Base-by-base conservation (phyloP, 1,140 invertebrate genomes). In the Adelges cooleyi region DNA sequence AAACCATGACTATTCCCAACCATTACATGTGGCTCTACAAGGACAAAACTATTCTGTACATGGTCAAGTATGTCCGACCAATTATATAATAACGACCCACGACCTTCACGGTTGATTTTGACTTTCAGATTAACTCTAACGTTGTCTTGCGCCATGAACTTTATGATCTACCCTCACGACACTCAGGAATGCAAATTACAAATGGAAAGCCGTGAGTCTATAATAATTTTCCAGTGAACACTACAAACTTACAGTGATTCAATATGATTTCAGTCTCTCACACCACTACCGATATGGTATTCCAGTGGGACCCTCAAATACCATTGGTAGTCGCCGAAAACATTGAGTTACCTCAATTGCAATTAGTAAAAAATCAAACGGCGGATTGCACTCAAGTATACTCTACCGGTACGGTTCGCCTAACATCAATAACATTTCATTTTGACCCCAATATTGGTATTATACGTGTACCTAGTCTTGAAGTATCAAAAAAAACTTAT, bases 1-100 rank as follows among this genome's bases (percentile, higher is more conserved):
- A 92, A 75, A 90, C 89, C 0, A 93, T 93, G 90, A 93, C 89
- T 46, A 90, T 93, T 68, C 90, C 90, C 0, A 93, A 93, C 76
- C 90, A 93, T 72, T 91, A 91, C 69, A 81, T 91, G 69, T 91
- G 89, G 89, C 75, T 90, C 11, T 90, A 90, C 73, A 90, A 89
- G 73, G 87, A 90, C 72, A 90, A 91, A 74, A 89, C 86, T 1
- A 90, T 91, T 62, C 75, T 91, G 1, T 91, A 90, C 71, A 90
- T 90, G 87, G 87, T 90, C 42, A 90, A 90, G 80, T 84, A 77
- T 73, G 81, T 78, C 68, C 9, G 9, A 6, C 13, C n/a, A 22
- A 51, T 6, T 25, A 9, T 4, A 20, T 51, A 51, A 22, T 3
- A 17, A 4, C 2, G 2, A n/a, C 3, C 11, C 10, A 44, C 40